Evolutionary conservation across 2,797 vertebrate genomes (phyloP).

Genomic region (Synanceia verrucosa): DNA sequence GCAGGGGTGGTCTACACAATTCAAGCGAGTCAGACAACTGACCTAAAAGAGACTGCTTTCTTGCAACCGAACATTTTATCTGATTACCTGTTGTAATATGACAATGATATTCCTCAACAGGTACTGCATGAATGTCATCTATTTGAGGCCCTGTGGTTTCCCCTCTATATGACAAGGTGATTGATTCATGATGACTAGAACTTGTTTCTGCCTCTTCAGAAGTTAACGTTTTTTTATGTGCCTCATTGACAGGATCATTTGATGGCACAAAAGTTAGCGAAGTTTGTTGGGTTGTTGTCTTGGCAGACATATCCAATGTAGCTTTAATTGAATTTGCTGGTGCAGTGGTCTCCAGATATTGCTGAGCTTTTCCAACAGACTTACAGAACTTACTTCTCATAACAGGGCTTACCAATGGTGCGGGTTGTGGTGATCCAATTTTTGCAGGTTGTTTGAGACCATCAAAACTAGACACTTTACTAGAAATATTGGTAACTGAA

Average conservation of each 20-base stretch:
- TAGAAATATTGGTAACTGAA: slow-evolving; percentile 11
- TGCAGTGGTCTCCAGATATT: slow-evolving; percentile 47
- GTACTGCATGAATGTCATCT: slow-evolving; percentile 1
- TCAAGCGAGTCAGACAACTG: slow-evolving; percentile 41
- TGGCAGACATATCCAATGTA: slow-evolving; percentile 75
- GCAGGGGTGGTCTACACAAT: slow-evolving; percentile 10
- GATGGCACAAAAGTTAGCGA: slow-evolving; percentile 43
- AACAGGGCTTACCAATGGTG: slow-evolving; percentile 23
- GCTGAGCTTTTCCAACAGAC: slow-evolving; percentile 29
- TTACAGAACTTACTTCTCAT: slow-evolving; percentile 16
- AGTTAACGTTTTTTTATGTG: slow-evolving; percentile 38
- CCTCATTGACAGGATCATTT: slow-evolving; percentile 60
- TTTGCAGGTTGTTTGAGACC: slow-evolving; percentile 26
- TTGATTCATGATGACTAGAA: slow-evolving; percentile 38
- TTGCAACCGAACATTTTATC: slow-evolving; percentile 9
- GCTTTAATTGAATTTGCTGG: slow-evolving; percentile 75
- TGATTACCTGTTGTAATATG: not conserved
- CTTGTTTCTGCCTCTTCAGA: slow-evolving; percentile 24
- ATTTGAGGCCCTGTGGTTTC: slow-evolving; percentile 21
- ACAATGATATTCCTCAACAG: slow-evolving; percentile 9
- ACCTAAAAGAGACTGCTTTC: slow-evolving; percentile 24
- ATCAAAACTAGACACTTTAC: slow-evolving; percentile 9
- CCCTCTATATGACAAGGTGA: slow-evolving; percentile 64
- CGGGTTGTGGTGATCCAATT: not conserved
- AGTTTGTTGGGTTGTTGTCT: slow-evolving; percentile 10